Evolutionary conservation across 2,888 invertebrate genomes (phyloP), one percentile per base, ranked within the genome.

Genomic region (Chelonus formosanus): DNA sequence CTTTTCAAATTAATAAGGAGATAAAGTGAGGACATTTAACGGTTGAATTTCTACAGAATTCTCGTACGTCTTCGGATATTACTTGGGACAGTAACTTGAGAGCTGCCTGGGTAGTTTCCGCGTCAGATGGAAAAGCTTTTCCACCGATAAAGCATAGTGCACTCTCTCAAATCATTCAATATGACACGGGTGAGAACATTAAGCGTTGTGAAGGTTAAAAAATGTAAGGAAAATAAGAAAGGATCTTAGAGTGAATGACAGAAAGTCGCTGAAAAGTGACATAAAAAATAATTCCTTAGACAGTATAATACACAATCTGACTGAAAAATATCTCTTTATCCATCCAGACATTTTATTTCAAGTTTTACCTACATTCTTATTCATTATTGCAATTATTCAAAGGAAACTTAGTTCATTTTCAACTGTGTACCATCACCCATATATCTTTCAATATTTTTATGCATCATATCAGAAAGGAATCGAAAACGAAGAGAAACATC

Each of bases 181-280:
- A 67, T 64, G 69, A 68, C 69, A 60, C 60, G 65, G 58, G 68
- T 63, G 63, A 58, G 65, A 67, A 63, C 64, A 47, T 58, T 58
- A 62, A 56, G 59, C 62, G 44, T 50, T 31, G 57, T 44, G 36
- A 32, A 50, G 62, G 50, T 40, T 61, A 53, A 61, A 50, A 61
- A 32, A 31, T 50, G 31, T 3, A 3, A 36, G 35, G 32, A 48
- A 31, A 10, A 50, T 50, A 50, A 50, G 10, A 50, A 34, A 35
- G 47, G 32, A 56, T 32, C 32, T 20, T 52, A 34, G 32, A 6
- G 31, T 32, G 8, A 6, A 7, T 8, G 57, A 57, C 32, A 40
- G 57, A 55, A 54, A 40, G 40, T 40, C 40, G 40, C 6, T 40
- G 40, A 40, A 40, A 40, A 40, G 6, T 40, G 40, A 40, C 40